These are phyloP conservation scores for Sterrhoptilus dennistouni DNA, from an alignment of 2,113 vertebrate genomes.

Conservation along the genomic window DNA sequence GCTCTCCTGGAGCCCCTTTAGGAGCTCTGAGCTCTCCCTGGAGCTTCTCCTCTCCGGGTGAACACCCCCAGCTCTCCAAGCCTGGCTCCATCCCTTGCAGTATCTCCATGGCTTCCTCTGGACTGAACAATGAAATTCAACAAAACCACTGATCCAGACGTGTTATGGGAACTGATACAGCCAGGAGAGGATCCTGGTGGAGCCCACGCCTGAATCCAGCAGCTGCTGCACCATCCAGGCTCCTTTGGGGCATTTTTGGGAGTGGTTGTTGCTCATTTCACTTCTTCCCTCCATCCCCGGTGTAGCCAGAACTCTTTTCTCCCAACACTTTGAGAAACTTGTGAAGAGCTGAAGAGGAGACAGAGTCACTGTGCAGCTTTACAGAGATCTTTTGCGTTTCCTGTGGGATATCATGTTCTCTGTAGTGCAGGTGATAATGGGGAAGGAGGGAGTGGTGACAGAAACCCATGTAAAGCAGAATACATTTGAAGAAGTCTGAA, in stretches of 20 bases:
- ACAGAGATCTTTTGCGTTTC: not conserved
- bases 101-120: fast-evolving
- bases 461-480: not conserved
- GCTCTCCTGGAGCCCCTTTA: not conserved
- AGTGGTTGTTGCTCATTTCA: not conserved
- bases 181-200: no score
- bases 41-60: not conserved
- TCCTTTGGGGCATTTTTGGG: not conserved
- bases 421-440: not conserved
- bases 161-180: not conserved
- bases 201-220: fast-evolving
- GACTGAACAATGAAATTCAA: not conserved
- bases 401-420: not conserved
- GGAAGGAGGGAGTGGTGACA: not conserved
- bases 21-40: not conserved
- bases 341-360: not conserved
- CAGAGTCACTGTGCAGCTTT: not conserved
- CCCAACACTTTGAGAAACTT: not conserved
- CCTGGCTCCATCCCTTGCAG: not conserved
- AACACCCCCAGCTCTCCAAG: not conserved
- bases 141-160: fast-evolving
- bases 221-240: not conserved
- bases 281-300: not conserved
- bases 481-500: not conserved
- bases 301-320: not conserved